phyloP scores from a whole-genome alignment of 2,113 vertebrate genomes.

The Mirza zaza region DNA sequence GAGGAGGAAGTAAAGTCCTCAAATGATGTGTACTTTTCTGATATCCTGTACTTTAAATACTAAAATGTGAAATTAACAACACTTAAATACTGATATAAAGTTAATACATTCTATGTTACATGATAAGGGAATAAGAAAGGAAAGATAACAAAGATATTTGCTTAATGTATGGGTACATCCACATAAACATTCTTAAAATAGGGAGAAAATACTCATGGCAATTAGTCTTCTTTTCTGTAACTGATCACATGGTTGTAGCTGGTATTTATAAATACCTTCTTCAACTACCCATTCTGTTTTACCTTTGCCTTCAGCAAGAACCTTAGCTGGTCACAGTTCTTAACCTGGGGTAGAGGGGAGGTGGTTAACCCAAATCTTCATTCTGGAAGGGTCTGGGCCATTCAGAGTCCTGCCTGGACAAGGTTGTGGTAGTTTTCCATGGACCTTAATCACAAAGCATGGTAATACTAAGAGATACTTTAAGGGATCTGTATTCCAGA shows the following conservation, averaged over 20 bases:
- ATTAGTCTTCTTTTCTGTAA: not conserved
- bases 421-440: not conserved
- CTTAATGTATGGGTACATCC: not conserved
- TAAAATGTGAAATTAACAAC: not conserved
- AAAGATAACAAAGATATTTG: not conserved
- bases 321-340: not conserved
- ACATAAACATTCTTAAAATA: not conserved
- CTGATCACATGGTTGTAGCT: not conserved
- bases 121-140: not conserved
- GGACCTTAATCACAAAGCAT: not conserved
- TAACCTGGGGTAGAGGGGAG: not conserved
- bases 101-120: not conserved
- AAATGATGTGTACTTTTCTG: not conserved
- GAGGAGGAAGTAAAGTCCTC: not conserved
- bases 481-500: not conserved
- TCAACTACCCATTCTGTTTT: not conserved
- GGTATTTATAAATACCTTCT: not conserved
- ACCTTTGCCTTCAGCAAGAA: not conserved
- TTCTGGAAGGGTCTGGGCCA: not conserved
- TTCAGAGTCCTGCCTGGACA: not conserved
- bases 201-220: not conserved
- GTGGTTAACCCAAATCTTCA: not conserved
- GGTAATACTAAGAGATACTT: not conserved
- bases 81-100: not conserved
- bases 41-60: not conserved